Evolutionary conservation across 2,113 vertebrate genomes (phyloP).

Genomic region (Phaethornis superciliosus): DNA sequence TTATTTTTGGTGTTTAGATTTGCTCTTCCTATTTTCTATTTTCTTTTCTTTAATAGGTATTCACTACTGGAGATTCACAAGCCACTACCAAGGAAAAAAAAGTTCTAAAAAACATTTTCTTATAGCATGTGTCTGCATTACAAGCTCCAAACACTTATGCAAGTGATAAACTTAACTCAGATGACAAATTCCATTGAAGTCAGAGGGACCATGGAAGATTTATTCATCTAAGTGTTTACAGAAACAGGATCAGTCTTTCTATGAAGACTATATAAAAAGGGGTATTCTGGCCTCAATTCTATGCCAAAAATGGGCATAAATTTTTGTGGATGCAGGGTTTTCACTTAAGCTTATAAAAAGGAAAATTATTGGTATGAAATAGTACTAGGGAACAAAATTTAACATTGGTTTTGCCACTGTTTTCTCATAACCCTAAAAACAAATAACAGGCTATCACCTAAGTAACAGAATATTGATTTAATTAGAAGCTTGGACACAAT

Average conservation of each 20-base stretch:
- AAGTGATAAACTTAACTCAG: background rate
- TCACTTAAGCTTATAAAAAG: background rate
- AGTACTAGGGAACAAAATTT: background rate
- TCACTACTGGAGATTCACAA: background rate
- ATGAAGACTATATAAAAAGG: background rate
- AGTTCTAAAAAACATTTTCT: background rate
- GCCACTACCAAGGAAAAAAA: background rate
- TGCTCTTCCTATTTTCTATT: slow-evolving; percentile 10
- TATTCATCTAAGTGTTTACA: background rate
- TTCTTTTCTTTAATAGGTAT: background rate
- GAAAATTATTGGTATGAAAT: background rate
- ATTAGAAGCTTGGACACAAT: background rate
- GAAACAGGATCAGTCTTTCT: background rate
- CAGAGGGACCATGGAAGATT: background rate
- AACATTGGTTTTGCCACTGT: background rate
- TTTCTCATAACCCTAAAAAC: background rate
- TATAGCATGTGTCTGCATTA: background rate
- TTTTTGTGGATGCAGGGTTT: background rate
- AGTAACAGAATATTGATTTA: background rate
- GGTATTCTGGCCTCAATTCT: background rate
- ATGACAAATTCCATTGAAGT: slow-evolving; percentile 3
- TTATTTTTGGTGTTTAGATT: slow-evolving; percentile 18
- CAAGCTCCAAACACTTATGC: background rate
- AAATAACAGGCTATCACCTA: slow-evolving; percentile 19
- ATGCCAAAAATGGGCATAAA: background rate